Evolutionary conservation across 2,888 invertebrate genomes (phyloP).

Genomic region (Anodontia alba): DNA sequence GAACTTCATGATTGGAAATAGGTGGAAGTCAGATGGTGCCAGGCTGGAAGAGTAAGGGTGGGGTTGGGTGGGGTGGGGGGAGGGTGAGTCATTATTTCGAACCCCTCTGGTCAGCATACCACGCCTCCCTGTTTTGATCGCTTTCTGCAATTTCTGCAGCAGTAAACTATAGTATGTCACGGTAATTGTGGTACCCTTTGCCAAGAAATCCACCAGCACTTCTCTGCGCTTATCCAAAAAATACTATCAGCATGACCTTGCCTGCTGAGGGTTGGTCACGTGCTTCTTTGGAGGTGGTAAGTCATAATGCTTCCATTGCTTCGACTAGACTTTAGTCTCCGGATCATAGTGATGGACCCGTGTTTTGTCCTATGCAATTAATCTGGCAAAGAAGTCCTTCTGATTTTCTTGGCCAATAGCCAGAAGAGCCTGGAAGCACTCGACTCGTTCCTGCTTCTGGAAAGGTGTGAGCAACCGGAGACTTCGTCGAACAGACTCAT

Average conservation of each 20-base stretch:
- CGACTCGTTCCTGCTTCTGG: no score
- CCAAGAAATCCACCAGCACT: slow-evolving; percentile 15
- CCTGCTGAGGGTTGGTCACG: background rate
- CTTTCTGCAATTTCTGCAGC: background rate
- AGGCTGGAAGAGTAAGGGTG: background rate
- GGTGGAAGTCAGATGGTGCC: background rate
- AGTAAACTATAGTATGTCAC: background rate
- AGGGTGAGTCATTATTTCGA: background rate
- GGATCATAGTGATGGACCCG: slow-evolving; percentile 1
- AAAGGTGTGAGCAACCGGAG: no score
- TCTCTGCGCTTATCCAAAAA: background rate
- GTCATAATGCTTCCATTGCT: slow-evolving; percentile 4
- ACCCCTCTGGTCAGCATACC: slow-evolving; percentile 13
- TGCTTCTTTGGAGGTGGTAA: background rate
- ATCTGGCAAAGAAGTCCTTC: background rate
- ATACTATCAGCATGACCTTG: slow-evolving; percentile 12
- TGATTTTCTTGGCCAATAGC: no score
- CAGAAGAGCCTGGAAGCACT: no score
- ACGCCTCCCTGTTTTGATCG: background rate
- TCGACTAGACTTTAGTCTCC: background rate
- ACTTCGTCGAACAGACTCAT: no score
- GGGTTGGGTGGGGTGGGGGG: background rate
- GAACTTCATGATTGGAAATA: background rate
- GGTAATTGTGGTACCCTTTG: slow-evolving; percentile 9
- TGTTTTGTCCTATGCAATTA: background rate